Conservation (phyloP, 2,888 invertebrate species). For the Macrostomum cliftonense region DNA sequence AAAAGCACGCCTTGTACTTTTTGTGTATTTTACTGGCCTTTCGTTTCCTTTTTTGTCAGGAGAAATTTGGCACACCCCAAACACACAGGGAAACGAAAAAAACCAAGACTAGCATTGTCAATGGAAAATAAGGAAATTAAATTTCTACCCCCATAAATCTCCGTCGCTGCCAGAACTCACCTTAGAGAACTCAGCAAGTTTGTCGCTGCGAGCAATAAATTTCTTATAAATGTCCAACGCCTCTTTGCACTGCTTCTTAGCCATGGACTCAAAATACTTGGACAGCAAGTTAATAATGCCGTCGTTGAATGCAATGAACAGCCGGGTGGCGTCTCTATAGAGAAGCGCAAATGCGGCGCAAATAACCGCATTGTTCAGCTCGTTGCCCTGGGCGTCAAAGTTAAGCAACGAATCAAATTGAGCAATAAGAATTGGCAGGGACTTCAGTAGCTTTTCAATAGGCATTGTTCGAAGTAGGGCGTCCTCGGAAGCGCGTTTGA, state of each 20-base stretch:
- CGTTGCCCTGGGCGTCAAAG: conserved; percentile 88
- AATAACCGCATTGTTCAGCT: conserved; percentile 84
- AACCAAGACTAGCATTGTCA: no score
- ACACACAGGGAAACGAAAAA: no score
- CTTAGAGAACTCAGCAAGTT: conserved; percentile 81
- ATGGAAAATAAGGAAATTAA: no score
- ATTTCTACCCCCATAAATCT: no score
- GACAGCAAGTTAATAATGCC: conserved; percentile 88
- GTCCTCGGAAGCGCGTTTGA: no score
- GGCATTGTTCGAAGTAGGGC: no score
- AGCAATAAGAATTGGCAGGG: conserved; percentile 77
- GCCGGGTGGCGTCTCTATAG: conserved; percentile 90
- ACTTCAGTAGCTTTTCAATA: conserved; percentile 53
- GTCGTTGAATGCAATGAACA: conserved; percentile 98
- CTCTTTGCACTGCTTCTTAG: conserved; percentile 92
- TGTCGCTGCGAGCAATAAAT: conserved; percentile 92
- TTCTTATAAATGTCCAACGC: conserved; percentile 94
- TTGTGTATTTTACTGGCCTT: no score
- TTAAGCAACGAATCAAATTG: conserved; percentile 85
- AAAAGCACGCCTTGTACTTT: no score
- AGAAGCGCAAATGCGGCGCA: conserved; percentile 87
- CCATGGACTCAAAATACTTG: conserved; percentile 48
- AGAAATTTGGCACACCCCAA: no score
- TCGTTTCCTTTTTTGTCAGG: no score
- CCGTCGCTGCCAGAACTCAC: no score